A percentile compares a stretch with the other conserved stretches of the same genome.
Evolutionary conservation across 2,888 invertebrate genomes (phyloP).

Genomic region (Oligia latruncula): DNA sequence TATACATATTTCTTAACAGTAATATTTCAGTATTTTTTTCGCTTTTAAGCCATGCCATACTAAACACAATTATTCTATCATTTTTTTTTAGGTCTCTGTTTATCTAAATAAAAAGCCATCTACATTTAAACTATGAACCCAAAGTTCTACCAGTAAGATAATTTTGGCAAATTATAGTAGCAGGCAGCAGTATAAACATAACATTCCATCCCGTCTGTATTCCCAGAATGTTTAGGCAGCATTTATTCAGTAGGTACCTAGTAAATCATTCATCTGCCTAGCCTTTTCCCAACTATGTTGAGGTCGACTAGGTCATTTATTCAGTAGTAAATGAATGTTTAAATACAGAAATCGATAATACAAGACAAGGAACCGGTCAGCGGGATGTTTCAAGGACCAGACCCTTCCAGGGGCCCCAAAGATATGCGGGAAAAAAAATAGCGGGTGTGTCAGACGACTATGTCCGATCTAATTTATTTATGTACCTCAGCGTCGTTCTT

Average conservation of each 20-base stretch:
- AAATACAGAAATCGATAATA: not conserved
- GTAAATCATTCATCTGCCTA: too few relatives aligned
- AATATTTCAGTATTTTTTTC: not conserved
- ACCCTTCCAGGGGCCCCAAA: not conserved
- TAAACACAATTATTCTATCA: not conserved
- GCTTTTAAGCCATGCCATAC: not conserved
- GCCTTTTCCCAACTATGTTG: too few relatives aligned
- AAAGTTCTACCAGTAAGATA: not conserved
- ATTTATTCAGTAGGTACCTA: not conserved
- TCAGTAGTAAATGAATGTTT: not conserved
- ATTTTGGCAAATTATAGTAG: not conserved
- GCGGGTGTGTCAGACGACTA: too few relatives aligned
- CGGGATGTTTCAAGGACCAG: too few relatives aligned
- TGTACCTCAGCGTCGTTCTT: not conserved
- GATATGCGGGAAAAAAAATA: not conserved
- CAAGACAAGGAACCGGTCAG: not conserved
- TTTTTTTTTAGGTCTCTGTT: not conserved
- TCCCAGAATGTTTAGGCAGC: not conserved
- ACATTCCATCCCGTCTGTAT: too few relatives aligned
- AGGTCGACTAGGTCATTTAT: not conserved
- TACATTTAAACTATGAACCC: too few relatives aligned
- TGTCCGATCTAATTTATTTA: not conserved
- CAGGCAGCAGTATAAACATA: not conserved
- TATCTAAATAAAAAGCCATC: not conserved
- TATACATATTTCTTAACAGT: too few relatives aligned